Percentiles rank a stretch among this genome's conserved stretches.
phyloP scores from a whole-genome alignment of 2,888 invertebrate species.

The Amblyjoppa fuscipennis region DNA sequence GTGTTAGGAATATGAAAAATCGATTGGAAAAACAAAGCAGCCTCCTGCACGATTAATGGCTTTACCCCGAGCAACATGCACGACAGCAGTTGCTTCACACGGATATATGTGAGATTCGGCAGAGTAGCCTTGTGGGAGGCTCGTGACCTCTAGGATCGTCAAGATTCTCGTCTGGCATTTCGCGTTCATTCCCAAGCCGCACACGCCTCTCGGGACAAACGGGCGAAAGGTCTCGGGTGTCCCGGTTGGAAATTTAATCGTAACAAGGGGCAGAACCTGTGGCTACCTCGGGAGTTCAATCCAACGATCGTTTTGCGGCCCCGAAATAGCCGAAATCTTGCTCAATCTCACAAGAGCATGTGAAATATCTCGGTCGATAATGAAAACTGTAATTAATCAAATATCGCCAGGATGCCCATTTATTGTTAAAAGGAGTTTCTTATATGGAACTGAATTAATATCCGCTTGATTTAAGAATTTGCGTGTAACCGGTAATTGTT shows the following conservation, averaged over 20 bases:
- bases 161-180: slow-evolving; percentile 19
- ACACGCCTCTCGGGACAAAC: not conserved
- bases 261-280: slow-evolving; percentile 27
- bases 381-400: not conserved
- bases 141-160: slow-evolving; percentile 25
- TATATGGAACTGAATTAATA: too few relatives aligned
- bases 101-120: slow-evolving; percentile 4
- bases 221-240: slow-evolving; percentile 23
- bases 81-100: not conserved
- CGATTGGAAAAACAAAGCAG: not conserved
- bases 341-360: not conserved
- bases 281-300: not conserved
- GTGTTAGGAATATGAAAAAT: not conserved
- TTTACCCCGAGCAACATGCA: not conserved
- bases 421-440: not conserved
- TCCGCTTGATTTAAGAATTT: too few relatives aligned
- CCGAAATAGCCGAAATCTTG: not conserved
- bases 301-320: not conserved
- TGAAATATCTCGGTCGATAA: not conserved
- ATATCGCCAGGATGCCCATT: not conserved
- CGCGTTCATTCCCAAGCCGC: slow-evolving; percentile 18
- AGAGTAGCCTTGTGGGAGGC: not conserved
- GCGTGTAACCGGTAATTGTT: too few relatives aligned
- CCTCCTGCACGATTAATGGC: not conserved
- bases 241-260: slow-evolving; percentile 23